These are phyloP conservation scores for Sphaeramia orbicularis DNA, from an alignment of 2,797 vertebrate species.

Conservation along the genomic window DNA sequence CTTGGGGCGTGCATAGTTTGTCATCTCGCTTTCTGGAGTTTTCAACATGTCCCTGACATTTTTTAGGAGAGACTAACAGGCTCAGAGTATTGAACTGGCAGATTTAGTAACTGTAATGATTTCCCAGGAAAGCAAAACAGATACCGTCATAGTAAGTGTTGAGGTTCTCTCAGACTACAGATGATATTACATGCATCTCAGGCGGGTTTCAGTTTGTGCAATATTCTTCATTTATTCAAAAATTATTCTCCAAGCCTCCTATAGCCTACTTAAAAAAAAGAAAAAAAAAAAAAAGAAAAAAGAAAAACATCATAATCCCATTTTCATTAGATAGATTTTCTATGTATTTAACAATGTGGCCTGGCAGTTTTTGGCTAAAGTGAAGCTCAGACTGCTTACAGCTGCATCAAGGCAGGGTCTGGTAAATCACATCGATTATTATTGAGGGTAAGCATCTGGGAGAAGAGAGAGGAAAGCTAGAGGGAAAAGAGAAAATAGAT, in stretches of 20 bases:
- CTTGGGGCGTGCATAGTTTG: no score
- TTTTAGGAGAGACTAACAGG: background rate
- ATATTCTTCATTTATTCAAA: background rate
- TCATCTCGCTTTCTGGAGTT: no score
- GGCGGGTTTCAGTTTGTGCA: background rate
- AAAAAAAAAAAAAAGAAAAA: no score
- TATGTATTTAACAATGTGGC: slow-evolving; percentile 11
- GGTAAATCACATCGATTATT: slow-evolving; percentile 41
- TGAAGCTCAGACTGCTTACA: slow-evolving; percentile 29
- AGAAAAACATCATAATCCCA: no score
- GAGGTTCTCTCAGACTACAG: background rate
- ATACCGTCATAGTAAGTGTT: background rate
- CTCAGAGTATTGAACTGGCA: background rate
- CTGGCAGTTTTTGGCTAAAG: background rate
- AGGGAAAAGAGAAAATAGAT: background rate
- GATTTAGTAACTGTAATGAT: background rate
- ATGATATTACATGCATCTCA: background rate
- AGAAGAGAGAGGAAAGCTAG: slow-evolving; percentile 7
- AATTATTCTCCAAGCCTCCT: background rate
- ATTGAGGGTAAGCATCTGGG: slow-evolving; percentile 35
- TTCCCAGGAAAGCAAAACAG: slow-evolving; percentile 1
- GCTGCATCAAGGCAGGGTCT: slow-evolving; percentile 21
- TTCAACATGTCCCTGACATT: background rate
- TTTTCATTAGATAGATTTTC: slow-evolving; percentile 7
- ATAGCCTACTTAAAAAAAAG: background rate